Conservation (phyloP, 2,888 invertebrate species). For the Nephrotoma guestfalica region DNA sequence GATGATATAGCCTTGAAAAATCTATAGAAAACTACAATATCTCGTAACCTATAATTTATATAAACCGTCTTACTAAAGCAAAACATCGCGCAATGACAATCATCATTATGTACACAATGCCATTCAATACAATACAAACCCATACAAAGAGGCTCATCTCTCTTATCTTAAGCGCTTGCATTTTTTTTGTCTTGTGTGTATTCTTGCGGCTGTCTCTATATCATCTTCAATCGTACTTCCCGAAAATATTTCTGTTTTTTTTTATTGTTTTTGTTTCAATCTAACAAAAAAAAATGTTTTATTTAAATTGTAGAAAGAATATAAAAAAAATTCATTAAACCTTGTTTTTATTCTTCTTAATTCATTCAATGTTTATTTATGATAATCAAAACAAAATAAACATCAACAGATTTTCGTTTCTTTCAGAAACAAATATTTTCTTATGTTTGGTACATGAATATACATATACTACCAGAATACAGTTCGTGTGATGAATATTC, state of each 20-base stretch:
- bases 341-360: neutral
- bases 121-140: neutral
- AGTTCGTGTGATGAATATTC: neutral
- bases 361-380: slow-evolving; percentile 2
- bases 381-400: slow-evolving; percentile 4
- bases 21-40: neutral
- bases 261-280: neutral
- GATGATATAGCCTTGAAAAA: neutral
- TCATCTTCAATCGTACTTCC: neutral
- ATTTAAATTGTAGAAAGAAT: neutral
- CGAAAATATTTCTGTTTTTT: neutral
- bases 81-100: neutral
- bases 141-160: neutral
- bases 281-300: too few species aligned
- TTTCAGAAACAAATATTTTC: neutral
- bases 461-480: neutral
- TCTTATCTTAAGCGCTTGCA: neutral
- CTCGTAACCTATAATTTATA: neutral
- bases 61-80: neutral
- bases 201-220: neutral
- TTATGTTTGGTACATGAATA: neutral
- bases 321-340: neutral
- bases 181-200: neutral
- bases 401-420: neutral
- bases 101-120: neutral